Conservation (phyloP, 2,888 invertebrate species). For the Dugesia japonica region DNA sequence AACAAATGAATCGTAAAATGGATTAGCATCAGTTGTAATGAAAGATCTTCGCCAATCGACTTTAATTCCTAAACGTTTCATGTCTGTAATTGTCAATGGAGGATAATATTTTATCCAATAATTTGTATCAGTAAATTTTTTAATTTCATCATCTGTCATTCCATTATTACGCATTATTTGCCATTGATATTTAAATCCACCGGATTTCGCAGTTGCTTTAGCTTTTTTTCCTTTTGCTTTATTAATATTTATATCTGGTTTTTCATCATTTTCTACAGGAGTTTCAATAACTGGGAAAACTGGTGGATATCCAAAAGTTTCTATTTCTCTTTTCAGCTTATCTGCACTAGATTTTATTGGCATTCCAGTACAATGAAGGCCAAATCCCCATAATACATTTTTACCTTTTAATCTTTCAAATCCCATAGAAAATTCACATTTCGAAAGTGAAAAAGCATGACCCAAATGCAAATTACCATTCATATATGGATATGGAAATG, state of each 20-base stretch:
- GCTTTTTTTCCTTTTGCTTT: slow-evolving; percentile 83
- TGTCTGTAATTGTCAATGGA: slow-evolving; percentile 67
- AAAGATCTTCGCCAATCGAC: slow-evolving; percentile 95
- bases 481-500: slow-evolving; percentile 98
- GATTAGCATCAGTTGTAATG: slow-evolving; percentile 91
- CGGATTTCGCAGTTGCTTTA: slow-evolving; percentile 80
- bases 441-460: slow-evolving; percentile 61
- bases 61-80: slow-evolving; percentile 73
- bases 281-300: slow-evolving; percentile 57
- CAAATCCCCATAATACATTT: slow-evolving; percentile 81
- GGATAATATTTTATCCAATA: slow-evolving; percentile 97
- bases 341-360: slow-evolving; percentile 79
- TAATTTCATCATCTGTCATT: slow-evolving; percentile 73
- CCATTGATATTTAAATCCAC: slow-evolving; percentile 81
- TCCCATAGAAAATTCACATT: slow-evolving; percentile 65
- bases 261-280: slow-evolving; percentile 49
- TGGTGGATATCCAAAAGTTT: slow-evolving; percentile 76
- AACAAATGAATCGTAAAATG: slow-evolving; percentile 89
- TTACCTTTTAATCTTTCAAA: slow-evolving; percentile 81
- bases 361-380: slow-evolving; percentile 97
- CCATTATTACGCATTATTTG: slow-evolving; percentile 90
- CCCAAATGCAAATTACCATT: slow-evolving; percentile 92
- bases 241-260: slow-evolving; percentile 49
- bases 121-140: slow-evolving; percentile 68
- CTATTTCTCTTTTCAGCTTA: slow-evolving; percentile 80